Percentiles rank a stretch among this genome's conserved stretches.
Conservation (phyloP, 1,140 invertebrate species). For the Drosophila setifemur region DNA sequence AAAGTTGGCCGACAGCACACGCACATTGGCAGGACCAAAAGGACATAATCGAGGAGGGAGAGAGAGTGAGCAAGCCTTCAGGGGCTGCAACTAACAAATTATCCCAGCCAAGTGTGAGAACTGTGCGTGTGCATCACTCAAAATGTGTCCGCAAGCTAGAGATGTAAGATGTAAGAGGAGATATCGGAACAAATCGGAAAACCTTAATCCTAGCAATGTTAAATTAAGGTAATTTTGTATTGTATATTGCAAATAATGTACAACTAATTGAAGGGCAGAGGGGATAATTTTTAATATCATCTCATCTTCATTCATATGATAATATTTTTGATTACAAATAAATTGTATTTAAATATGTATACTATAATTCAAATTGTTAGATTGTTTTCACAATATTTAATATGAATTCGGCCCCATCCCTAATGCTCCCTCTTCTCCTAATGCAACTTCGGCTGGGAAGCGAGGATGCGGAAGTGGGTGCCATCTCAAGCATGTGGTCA, state of each 20-base stretch:
- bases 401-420: not conserved
- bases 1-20: conserved; percentile 8
- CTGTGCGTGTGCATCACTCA: conserved; percentile 77
- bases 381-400: too few relatives aligned
- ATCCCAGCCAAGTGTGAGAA: conserved; percentile 50
- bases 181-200: not conserved
- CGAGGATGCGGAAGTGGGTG: conserved; percentile 36
- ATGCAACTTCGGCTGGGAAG: not conserved
- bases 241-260: too few relatives aligned
- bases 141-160: conserved; percentile 38
- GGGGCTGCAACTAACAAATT: conserved; percentile 70
- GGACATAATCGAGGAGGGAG: conserved; percentile 5
- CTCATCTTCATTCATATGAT: too few relatives aligned
- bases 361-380: too few relatives aligned
- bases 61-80: conserved; percentile 19
- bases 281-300: too few relatives aligned
- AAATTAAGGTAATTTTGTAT: too few relatives aligned
- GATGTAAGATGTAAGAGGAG: not conserved
- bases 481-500: conserved; percentile 75
- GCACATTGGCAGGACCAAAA: conserved; percentile 33
- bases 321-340: too few relatives aligned
- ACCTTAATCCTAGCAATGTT: too few relatives aligned
- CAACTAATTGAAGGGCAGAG: too few relatives aligned
- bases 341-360: too few relatives aligned
- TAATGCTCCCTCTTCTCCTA: too few relatives aligned